A percentile compares a stretch with the other conserved stretches of the same genome.
These are phyloP conservation scores for Phoenoteleia sp. DNA, from an alignment of 2,888 invertebrate genomes.

Conservation along the genomic window DNA sequence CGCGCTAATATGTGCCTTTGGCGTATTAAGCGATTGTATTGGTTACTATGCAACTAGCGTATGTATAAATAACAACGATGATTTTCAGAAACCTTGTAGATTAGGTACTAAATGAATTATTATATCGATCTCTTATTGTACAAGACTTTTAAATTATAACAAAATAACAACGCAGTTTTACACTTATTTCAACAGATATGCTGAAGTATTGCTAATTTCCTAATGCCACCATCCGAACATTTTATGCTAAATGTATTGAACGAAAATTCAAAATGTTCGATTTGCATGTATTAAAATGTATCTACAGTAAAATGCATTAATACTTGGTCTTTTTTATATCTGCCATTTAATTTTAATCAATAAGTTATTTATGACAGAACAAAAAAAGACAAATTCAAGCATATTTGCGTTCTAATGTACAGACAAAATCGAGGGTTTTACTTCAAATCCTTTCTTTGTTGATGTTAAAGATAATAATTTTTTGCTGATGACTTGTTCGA, in stretches of 20 bases:
- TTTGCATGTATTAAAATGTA: not conserved
- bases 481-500: no score
- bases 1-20: no score
- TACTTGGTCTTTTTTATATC: no score
- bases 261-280: not conserved
- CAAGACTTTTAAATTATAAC: not conserved
- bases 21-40: no score
- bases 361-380: no score
- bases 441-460: not conserved
- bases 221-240: not conserved
- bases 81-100: conserved; percentile 7
- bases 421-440: not conserved
- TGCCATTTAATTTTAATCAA: no score
- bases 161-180: not conserved
- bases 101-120: conserved; percentile 4
- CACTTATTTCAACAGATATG: not conserved
- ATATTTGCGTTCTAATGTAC: no score
- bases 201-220: not conserved
- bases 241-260: not conserved
- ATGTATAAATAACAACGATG: conserved; percentile 16
- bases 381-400: no score
- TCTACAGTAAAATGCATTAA: no score
- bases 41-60: no score
- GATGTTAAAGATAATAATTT: not conserved
- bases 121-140: not conserved